These are phyloP conservation scores for Podarcis siculus DNA, from an alignment of 2,797 vertebrate genomes.

Conservation along the genomic window DNA sequence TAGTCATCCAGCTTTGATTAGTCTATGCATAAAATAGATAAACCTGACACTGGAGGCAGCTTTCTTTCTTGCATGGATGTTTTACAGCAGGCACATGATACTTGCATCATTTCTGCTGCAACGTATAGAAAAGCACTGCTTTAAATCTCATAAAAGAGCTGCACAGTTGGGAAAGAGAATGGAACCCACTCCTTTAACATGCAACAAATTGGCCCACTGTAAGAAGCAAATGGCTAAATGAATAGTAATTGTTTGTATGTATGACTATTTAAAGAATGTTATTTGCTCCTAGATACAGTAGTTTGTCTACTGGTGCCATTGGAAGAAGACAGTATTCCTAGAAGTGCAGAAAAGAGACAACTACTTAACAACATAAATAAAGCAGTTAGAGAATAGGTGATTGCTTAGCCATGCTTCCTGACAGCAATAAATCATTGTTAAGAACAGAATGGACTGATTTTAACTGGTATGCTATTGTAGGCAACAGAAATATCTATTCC, in stretches of 20 bases:
- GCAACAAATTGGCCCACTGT: not conserved
- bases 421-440: not conserved
- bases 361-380: not conserved
- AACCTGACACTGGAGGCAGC: not conserved
- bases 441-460: not conserved
- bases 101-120: not conserved
- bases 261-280: not conserved
- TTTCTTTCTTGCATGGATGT: not conserved
- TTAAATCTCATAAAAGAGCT: not conserved
- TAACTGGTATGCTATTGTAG: not conserved
- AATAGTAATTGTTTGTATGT: not conserved
- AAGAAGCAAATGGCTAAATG: not conserved
- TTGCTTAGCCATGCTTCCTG: not conserved
- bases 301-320: not conserved
- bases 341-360: conserved; percentile 1
- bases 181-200: not conserved
- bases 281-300: not conserved
- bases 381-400: not conserved
- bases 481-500: not conserved
- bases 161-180: not conserved
- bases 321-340: not conserved
- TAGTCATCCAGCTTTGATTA: not conserved
- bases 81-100: not conserved
- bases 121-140: not conserved
- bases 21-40: not conserved